Base-by-base conservation (phyloP, 2,888 invertebrate species). In the Hydraecia micacea region DNA sequence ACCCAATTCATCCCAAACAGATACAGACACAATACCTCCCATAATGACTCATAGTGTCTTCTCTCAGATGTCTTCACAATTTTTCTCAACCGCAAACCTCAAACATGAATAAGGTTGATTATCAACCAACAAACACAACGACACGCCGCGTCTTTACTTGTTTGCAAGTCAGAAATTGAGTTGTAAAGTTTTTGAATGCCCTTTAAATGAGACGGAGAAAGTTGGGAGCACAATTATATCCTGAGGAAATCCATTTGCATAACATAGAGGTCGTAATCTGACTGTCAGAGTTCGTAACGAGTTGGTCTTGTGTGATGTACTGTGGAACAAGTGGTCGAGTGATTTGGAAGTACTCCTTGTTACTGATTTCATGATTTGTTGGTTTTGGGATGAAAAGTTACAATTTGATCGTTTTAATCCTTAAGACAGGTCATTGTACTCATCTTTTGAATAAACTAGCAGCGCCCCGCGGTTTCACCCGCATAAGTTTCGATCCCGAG, bases 101-200 rank as follows among this genome's bases (percentile, higher is more conserved):
- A 67, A 70, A 65, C 52, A 69, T 18, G 46, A 69, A 62, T 32
- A 18, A 25, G 52, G 39, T 81, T 85, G 63, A 75, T 75, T 69
- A 86, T 62, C 70, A 78, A 32, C 73, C 62, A 80, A 79, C 80
- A 81, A 86, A 88, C 68, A 86, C 67, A 72, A 68, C 58, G 77
- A 74, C 79, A 86, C 76, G 69, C 81, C 71, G 62, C 83, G 70
- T 84, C 88, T 88, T 86, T 74, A 63, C 85, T 89, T 89, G 87
- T 88, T 88, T 88, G 86, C 79, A 77, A 87, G 87, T 88, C 87
- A 87, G 87, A 91, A 91, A 92, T 92, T 88, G 91, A 91, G 91
- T 91, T 91, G 65, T 77, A 79, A 92, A 92, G 84, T 93, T 92
- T 91, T 89, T 92, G 92, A 93, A 93, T 92, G 86, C 87, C 87